These are phyloP conservation scores for Miichthys miiuy DNA, from an alignment of 2,797 vertebrate genomes.

Conservation along the genomic window DNA sequence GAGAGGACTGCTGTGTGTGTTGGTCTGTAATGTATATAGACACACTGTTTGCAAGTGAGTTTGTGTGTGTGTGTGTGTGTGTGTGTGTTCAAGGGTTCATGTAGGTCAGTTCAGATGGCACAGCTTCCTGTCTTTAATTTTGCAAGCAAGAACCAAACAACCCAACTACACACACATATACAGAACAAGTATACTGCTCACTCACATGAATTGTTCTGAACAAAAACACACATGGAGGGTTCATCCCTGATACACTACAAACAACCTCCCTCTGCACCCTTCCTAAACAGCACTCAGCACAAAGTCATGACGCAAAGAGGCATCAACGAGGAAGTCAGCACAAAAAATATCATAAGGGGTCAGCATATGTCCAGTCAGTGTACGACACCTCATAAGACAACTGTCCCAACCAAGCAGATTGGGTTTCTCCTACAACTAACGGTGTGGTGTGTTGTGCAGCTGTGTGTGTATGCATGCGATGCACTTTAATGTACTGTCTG, in stretches of 20 bases:
- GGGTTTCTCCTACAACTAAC: slow-evolving; percentile 65
- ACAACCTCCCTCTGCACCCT: not conserved
- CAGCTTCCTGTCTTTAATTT: slow-evolving; percentile 1
- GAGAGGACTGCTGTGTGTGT: slow-evolving; percentile 4
- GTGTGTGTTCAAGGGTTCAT: not conserved
- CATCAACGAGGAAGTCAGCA: slow-evolving; percentile 81
- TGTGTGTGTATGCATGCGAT: slow-evolving; percentile 42
- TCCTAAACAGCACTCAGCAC: slow-evolving; percentile 72
- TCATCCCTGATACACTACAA: slow-evolving; percentile 12
- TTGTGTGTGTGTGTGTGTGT: too few relatives aligned
- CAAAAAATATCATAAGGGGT: slow-evolving; percentile 76
- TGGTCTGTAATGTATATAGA: not conserved
- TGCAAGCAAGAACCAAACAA: not conserved
- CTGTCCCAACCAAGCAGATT: slow-evolving; percentile 75
- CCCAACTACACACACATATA: accelerated
- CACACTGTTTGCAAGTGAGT: not conserved
- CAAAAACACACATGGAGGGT: slow-evolving; percentile 18
- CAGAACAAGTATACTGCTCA: not conserved
- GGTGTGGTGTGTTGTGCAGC: slow-evolving; percentile 38
- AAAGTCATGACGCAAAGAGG: slow-evolving; percentile 76
- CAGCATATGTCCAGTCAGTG: slow-evolving; percentile 85
- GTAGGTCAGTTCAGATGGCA: not conserved
- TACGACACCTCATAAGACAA: slow-evolving; percentile 81
- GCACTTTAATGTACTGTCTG: slow-evolving; percentile 32
- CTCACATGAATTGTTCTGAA: not conserved